Percentiles rank a stretch among this genome's conserved stretches.
Evolutionary conservation across 2,113 vertebrate genomes (phyloP).

Genomic region (Gyps fulvus): DNA sequence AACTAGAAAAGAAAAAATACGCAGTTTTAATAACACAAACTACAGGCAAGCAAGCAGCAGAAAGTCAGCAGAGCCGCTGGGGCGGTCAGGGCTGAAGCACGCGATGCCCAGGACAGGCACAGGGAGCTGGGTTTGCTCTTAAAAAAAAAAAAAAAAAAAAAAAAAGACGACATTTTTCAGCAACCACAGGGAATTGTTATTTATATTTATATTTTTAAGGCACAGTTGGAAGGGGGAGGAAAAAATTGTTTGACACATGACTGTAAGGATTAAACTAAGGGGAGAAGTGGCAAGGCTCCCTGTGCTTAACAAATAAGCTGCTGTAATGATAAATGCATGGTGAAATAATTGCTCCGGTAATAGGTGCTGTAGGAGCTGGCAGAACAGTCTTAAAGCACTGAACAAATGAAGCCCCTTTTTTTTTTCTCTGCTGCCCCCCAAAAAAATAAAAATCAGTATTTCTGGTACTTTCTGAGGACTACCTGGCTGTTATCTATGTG

Average conservation of each 20-base stretch:
- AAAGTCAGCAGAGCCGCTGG: not conserved
- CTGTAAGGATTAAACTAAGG: not conserved
- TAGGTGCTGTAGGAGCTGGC: not conserved
- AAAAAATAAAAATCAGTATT: not conserved
- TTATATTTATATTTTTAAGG: not conserved
- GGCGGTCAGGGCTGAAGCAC: accelerated
- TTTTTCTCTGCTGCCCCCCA: too few species aligned
- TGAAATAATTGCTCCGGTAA: not conserved
- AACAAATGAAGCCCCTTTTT: not conserved
- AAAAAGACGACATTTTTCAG: not conserved
- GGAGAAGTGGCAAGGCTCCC: not conserved
- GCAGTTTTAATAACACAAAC: not conserved
- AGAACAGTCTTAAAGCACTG: not conserved
- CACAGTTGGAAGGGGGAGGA: not conserved
- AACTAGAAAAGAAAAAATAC: not conserved
- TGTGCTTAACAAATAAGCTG: slow-evolving; percentile 28
- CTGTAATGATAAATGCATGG: not conserved
- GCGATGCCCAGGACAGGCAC: accelerated
- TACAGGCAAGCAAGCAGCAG: not conserved
- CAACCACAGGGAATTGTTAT: not conserved
- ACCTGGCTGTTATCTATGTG: not conserved
- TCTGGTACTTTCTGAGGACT: not conserved
- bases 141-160: not conserved
- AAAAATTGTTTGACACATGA: not conserved
- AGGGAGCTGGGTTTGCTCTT: not conserved